Conservation (phyloP, 2,888 invertebrate genomes). For the Diaprepes abbreviatus region DNA sequence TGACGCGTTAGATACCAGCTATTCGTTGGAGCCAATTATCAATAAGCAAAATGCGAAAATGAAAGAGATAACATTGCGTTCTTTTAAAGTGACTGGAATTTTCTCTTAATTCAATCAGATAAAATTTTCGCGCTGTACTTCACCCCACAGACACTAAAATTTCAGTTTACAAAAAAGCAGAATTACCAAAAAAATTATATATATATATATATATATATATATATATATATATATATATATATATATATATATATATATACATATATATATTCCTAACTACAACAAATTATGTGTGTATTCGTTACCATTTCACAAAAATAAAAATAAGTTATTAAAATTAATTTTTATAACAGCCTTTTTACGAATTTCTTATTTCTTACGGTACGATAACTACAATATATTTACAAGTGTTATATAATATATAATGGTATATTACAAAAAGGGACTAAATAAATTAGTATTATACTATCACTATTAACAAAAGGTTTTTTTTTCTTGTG, state of each 20-base stretch:
- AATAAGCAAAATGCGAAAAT: no score
- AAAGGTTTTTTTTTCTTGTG: constrained; percentile 10
- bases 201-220: no score
- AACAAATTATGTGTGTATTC: constrained; percentile 2
- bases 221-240: no score
- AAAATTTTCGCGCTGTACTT: not conserved
- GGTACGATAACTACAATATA: constrained; percentile 32
- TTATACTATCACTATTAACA: constrained; percentile 25
- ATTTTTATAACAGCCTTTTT: constrained; percentile 45
- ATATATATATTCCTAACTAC: not conserved
- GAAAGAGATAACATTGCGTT: no score
- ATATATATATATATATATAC: no score
- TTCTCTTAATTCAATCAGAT: constrained; percentile 1
- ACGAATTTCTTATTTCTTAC: constrained; percentile 41
- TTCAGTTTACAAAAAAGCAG: constrained; percentile 2
- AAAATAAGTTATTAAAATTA: constrained; percentile 39
- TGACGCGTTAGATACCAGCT: no score
- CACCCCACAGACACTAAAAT: not conserved
- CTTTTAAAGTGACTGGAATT: no score
- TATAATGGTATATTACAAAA: constrained; percentile 34
- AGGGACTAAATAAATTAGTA: constrained; percentile 38
- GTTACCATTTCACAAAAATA: constrained; percentile 5
- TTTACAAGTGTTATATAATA: constrained; percentile 37
- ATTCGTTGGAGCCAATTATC: no score
- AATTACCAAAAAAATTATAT: not conserved